Percentiles rank a stretch among this genome's conserved stretches.
These are phyloP conservation scores for Ceratothoa steindachneri DNA, from an alignment of 2,888 invertebrate genomes.

Conservation along the genomic window DNA sequence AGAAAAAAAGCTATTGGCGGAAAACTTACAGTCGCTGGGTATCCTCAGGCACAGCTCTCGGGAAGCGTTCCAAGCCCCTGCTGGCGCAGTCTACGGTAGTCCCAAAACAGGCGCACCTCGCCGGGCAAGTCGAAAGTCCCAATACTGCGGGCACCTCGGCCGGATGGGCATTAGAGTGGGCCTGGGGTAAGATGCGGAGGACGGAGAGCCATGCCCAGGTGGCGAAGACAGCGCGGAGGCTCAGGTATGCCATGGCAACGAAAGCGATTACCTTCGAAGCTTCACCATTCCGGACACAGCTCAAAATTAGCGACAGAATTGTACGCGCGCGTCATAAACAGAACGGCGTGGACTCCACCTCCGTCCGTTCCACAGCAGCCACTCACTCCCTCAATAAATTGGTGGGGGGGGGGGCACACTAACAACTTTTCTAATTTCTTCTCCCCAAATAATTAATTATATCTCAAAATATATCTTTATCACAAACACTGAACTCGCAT, in stretches of 20 bases:
- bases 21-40: constrained; percentile 45
- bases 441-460: too few relatives aligned
- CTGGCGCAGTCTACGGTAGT: constrained; percentile 46
- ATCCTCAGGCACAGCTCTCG: constrained; percentile 35
- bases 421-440: too few relatives aligned
- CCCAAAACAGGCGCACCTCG: constrained; percentile 46
- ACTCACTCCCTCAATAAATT: too few relatives aligned
- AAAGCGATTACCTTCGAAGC: constrained; percentile 36
- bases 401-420: too few relatives aligned
- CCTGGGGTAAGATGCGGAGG: constrained; percentile 24
- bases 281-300: constrained; percentile 36
- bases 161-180: neutral
- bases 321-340: neutral
- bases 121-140: constrained; percentile 28
- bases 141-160: neutral
- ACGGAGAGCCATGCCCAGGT: constrained; percentile 42
- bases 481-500: too few relatives aligned
- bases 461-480: too few relatives aligned
- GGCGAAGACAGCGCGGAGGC: constrained; percentile 35
- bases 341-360: too few relatives aligned
- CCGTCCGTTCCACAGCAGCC: too few relatives aligned
- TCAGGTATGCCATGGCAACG: constrained; percentile 44
- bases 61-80: constrained; percentile 37
- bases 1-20: too few relatives aligned
- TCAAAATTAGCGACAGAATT: constrained; percentile 17